A percentile compares a stretch with the other conserved stretches of the same genome.
Evolutionary conservation across 2,888 invertebrate species (phyloP).

Genomic region (Thelaira solivaga): DNA sequence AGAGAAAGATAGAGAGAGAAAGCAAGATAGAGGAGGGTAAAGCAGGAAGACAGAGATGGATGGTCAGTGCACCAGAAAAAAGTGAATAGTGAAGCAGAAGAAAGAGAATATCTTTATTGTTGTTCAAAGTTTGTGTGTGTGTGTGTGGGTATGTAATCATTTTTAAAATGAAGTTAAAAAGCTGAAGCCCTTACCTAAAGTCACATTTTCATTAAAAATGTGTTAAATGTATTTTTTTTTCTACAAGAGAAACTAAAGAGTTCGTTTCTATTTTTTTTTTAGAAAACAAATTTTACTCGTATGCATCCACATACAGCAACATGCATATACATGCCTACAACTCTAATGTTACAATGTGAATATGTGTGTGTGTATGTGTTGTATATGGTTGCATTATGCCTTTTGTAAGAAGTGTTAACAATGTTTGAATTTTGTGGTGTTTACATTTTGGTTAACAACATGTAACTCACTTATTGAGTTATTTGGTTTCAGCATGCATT

Average conservation of each 20-base stretch:
- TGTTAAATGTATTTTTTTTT: slow-evolving; percentile 36
- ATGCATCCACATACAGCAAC: too few relatives aligned
- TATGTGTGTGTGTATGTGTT: not conserved
- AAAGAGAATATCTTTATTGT: too few relatives aligned
- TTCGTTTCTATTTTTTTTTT: not conserved
- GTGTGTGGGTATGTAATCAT: not conserved
- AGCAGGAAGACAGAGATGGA: too few relatives aligned
- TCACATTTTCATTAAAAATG: slow-evolving; percentile 60
- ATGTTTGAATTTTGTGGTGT: slow-evolving; percentile 65
- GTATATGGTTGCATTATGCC: too few relatives aligned
- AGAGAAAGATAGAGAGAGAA: too few relatives aligned
- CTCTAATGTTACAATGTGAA: not conserved
- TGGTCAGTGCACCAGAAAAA: too few relatives aligned
- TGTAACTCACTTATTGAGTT: slow-evolving; percentile 69
- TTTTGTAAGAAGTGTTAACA: slow-evolving; percentile 49
- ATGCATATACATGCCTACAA: too few relatives aligned
- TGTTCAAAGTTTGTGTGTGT: too few relatives aligned
- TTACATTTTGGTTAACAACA: slow-evolving; percentile 69
- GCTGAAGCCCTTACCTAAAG: slow-evolving; percentile 1
- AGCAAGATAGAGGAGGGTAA: too few relatives aligned
- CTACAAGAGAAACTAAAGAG: not conserved
- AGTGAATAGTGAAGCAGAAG: too few relatives aligned
- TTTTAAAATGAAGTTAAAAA: not conserved
- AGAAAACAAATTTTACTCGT: not conserved
- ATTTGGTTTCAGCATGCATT: slow-evolving; percentile 63